phyloP scores from a whole-genome alignment of 1,140 invertebrate species.

The Zaprionus gabonicus region DNA sequence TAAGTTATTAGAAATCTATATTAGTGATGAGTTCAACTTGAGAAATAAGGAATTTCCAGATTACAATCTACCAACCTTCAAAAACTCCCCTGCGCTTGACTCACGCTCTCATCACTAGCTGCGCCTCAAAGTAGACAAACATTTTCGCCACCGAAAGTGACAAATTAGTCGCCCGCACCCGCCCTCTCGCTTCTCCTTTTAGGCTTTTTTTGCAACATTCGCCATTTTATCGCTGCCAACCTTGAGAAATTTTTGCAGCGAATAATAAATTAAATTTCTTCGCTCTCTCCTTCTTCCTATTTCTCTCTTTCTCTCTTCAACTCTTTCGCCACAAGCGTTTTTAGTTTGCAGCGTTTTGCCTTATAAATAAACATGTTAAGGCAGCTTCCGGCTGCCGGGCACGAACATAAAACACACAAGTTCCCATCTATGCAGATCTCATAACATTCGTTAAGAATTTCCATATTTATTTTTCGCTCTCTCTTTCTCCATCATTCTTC shows the following conservation, averaged over 20 bases:
- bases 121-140: conserved; percentile 33
- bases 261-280: conserved; percentile 52
- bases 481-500: not conserved
- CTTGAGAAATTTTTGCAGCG: conserved; percentile 40
- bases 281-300: not conserved
- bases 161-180: conserved; percentile 28
- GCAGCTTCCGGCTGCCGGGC: not conserved
- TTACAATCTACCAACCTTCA: not conserved
- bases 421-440: conserved; percentile 27
- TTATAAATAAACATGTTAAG: conserved; percentile 47
- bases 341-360: conserved; percentile 27
- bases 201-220: not conserved
- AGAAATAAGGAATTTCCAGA: not conserved
- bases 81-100: not conserved
- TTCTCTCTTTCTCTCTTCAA: not conserved
- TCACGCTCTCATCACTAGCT: conserved; percentile 13
- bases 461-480: not conserved
- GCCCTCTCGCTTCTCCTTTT: not conserved
- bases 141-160: conserved; percentile 42
- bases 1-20: no score
- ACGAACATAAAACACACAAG: conserved; percentile 25
- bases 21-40: no score
- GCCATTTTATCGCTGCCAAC: conserved; percentile 31
- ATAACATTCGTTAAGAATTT: conserved; percentile 32
- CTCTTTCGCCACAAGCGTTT: conserved; percentile 3